A percentile compares a stretch with the other conserved stretches of the same genome.
Evolutionary conservation across 2,797 vertebrate species (phyloP).

Genomic region (Tragopan temminckii): DNA sequence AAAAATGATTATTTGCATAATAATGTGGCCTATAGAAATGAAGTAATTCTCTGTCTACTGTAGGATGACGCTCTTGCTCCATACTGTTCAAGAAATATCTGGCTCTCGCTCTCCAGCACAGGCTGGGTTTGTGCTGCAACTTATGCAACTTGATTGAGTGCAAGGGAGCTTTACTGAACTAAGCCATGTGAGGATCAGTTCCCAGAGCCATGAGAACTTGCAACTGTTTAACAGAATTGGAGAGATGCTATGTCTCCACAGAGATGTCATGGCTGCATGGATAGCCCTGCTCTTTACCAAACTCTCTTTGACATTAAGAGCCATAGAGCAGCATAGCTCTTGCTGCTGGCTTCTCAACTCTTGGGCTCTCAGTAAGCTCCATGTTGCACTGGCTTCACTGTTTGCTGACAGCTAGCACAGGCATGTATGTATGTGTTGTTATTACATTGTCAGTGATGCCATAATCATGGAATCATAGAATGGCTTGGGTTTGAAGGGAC

Average conservation of each 20-base stretch:
- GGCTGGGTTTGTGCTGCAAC: not conserved
- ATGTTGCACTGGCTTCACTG: not conserved
- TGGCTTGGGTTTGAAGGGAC: too few species aligned
- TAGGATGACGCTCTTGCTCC: not conserved
- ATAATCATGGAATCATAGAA: not conserved
- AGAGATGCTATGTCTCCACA: not conserved
- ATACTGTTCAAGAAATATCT: not conserved
- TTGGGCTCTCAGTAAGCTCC: not conserved
- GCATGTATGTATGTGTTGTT: not conserved
- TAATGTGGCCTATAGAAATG: conserved; percentile 22
- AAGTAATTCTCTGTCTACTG: conserved; percentile 7
- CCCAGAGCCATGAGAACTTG: not conserved
- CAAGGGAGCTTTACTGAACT: not conserved
- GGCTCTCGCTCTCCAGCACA: not conserved
- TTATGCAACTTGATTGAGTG: rapidly evolving
- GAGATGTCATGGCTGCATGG: not conserved
- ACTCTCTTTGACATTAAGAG: not conserved
- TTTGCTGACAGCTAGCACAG: not conserved
- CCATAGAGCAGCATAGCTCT: not conserved
- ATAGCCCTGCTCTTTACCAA: not conserved
- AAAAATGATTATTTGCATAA: conserved; percentile 58
- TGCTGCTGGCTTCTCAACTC: not conserved
- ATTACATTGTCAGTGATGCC: not conserved
- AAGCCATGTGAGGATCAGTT: rapidly evolving
- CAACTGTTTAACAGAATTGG: not conserved